phyloP scores from a whole-genome alignment of 2,888 invertebrate species.

The Eilema depressum region DNA sequence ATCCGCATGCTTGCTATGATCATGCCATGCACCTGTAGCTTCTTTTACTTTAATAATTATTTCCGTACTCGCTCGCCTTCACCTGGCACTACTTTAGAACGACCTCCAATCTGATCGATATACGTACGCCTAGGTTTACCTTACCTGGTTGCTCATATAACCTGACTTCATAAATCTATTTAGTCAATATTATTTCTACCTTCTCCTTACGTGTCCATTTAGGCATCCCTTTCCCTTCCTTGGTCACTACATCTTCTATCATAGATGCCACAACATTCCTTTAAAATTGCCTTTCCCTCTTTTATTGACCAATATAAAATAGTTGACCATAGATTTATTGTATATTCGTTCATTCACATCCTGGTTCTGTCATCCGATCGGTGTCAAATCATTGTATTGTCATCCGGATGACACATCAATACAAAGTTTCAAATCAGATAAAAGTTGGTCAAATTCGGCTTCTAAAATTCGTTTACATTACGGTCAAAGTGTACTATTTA shows the following conservation, averaged over 20 bases:
- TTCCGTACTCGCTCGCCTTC: too few species aligned
- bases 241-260: neutral
- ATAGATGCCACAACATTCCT: neutral
- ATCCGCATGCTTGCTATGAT: neutral
- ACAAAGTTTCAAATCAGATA: neutral
- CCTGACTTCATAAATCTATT: neutral
- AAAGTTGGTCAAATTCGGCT: neutral
- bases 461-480: neutral
- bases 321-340: neutral
- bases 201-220: neutral
- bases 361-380: neutral
- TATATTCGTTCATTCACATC: neutral
- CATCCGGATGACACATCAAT: neutral
- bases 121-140: neutral
- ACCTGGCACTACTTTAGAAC: too few species aligned
- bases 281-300: neutral
- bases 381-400: neutral
- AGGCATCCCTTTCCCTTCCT: neutral
- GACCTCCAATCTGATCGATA: too few species aligned
- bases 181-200: neutral
- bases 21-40: neutral
- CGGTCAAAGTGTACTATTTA: too few species aligned
- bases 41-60: neutral
- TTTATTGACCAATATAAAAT: neutral
- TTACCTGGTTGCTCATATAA: neutral